These are phyloP conservation scores for Pterostichus madidus DNA, from an alignment of 2,888 invertebrate species.

Conservation along the genomic window DNA sequence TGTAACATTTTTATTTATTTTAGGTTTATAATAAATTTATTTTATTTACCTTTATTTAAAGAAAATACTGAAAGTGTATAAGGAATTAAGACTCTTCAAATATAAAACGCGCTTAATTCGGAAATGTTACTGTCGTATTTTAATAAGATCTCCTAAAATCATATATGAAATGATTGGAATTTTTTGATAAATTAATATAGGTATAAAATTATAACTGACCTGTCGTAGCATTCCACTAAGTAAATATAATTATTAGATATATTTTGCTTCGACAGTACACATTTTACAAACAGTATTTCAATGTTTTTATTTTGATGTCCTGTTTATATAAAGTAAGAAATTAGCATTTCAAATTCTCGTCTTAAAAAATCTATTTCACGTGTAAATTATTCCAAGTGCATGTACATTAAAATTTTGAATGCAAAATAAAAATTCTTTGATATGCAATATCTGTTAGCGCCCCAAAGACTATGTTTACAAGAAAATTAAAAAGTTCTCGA, in stretches of 20 bases:
- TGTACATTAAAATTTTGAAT: conserved; percentile 63
- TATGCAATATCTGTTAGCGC: conserved; percentile 64
- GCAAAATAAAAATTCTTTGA: conserved; percentile 65
- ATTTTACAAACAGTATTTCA: conserved; percentile 14
- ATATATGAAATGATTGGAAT: no score
- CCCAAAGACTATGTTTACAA: conserved; percentile 65
- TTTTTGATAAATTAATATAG: no score
- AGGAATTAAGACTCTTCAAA: no score
- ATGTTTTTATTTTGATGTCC: conserved; percentile 19
- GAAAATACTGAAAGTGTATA: no score
- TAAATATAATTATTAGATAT: neutral
- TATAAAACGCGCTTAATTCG: no score
- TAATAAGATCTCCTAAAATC: no score
- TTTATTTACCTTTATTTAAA: no score
- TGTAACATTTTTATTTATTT: no score
- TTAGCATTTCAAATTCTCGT: conserved; percentile 55
- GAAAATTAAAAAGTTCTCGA: conserved; percentile 67
- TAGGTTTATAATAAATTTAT: no score
- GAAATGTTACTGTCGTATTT: no score
- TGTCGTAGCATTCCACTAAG: neutral
- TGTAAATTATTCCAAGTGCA: conserved; percentile 62
- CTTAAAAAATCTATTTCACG: conserved; percentile 54
- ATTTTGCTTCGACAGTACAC: neutral
- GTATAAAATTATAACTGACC: no score
- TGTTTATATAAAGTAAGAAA: conserved; percentile 44